Evolutionary conservation across 2,113 vertebrate genomes (phyloP).

Genomic region (Cacatua alba): DNA sequence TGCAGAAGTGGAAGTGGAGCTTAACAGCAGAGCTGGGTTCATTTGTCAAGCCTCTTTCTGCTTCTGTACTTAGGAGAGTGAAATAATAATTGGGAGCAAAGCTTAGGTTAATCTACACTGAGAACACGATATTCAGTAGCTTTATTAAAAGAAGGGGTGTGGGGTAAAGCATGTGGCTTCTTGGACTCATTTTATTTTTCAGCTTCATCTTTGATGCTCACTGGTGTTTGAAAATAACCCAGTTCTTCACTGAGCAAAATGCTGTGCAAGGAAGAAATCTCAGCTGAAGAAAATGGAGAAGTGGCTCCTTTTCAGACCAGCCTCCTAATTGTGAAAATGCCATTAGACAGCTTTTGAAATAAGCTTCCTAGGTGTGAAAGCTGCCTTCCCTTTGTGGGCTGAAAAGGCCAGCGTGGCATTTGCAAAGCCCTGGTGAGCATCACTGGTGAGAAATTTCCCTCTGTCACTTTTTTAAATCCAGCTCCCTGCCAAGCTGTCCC

Average conservation of each 20-base stretch:
- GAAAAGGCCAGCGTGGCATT: conserved; percentile 22
- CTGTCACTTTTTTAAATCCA: background rate
- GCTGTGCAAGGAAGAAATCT: background rate
- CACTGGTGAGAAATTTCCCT: background rate
- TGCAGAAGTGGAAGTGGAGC: background rate
- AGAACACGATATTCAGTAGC: background rate
- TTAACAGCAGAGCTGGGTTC: background rate
- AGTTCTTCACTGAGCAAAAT: background rate
- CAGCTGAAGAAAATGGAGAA: background rate
- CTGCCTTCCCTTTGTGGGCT: background rate
- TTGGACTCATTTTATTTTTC: background rate
- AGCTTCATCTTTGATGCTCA: background rate
- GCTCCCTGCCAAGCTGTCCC: background rate
- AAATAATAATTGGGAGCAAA: conserved; percentile 56
- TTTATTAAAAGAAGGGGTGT: conserved; percentile 34
- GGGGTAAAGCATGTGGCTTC: background rate
- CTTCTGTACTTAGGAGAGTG: background rate
- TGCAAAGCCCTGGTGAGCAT: background rate
- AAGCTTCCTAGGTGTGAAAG: background rate
- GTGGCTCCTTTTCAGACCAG: background rate
- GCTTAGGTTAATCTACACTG: conserved; percentile 5
- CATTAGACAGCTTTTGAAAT: background rate
- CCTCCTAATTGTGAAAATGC: background rate
- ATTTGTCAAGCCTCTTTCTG: conserved; percentile 16
- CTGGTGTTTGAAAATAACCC: background rate